Conservation (phyloP, 2,797 vertebrate genomes). For the Paedocypris micromegethes region DNA sequence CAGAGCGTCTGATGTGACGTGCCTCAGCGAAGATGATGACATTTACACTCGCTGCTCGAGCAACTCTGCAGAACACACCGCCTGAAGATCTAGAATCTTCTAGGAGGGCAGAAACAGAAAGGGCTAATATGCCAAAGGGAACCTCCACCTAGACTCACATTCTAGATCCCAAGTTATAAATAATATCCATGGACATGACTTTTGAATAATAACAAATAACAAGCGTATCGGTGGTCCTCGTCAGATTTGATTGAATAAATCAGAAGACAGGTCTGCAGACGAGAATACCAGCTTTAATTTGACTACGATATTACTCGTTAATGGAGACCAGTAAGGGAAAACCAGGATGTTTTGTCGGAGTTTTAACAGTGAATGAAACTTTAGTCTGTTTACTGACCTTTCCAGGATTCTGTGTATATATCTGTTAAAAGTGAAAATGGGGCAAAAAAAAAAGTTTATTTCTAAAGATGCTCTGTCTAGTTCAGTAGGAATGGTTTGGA, state of each 20-base stretch:
- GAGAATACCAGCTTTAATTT: constrained; percentile 29
- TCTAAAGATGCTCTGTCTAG: constrained; percentile 90
- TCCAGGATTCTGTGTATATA: constrained; percentile 90
- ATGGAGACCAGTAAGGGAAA: too few relatives aligned
- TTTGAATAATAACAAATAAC: too few relatives aligned
- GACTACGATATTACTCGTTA: constrained; percentile 9
- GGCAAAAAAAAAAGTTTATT: constrained; percentile 82
- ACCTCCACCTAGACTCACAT: constrained; percentile 57
- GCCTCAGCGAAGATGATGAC: not conserved
- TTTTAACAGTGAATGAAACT: constrained; percentile 53
- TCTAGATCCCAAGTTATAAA: too few relatives aligned
- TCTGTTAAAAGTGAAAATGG: constrained; percentile 66
- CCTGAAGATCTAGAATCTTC: constrained; percentile 9
- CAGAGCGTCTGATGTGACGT: constrained; percentile 3
- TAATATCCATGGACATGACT: too few relatives aligned
- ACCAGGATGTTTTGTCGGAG: not conserved
- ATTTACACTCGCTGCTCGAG: constrained; percentile 20
- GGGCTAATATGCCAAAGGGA: constrained; percentile 85
- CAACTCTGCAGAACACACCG: constrained; percentile 21
- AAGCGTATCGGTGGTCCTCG: not conserved
- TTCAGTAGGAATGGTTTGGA: constrained; percentile 92
- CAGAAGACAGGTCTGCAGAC: constrained; percentile 22
- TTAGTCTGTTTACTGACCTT: constrained; percentile 74
- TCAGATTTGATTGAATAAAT: constrained; percentile 2
- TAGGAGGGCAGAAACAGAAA: constrained; percentile 67